Conservation (phyloP, 2,888 invertebrate species). For the Clepsis dumicolana region DNA sequence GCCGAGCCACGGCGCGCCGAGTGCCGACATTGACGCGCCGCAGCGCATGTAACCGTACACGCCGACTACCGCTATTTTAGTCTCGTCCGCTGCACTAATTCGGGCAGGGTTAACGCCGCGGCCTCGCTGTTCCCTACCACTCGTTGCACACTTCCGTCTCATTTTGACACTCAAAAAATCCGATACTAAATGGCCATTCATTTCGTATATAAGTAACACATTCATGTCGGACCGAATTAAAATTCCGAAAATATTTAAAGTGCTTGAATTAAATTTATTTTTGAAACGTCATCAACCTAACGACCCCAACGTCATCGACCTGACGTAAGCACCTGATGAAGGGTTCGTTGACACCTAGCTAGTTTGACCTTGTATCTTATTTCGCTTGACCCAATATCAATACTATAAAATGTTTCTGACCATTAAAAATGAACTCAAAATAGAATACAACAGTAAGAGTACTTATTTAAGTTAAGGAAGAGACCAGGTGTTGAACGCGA, state of each 20-base stretch:
- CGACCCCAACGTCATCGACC: slow-evolving; percentile 81
- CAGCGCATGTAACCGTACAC: slow-evolving; percentile 80
- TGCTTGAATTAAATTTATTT: slow-evolving; percentile 42
- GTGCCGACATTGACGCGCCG: slow-evolving; percentile 81
- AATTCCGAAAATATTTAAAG: slow-evolving; percentile 47
- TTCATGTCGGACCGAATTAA: slow-evolving; percentile 50
- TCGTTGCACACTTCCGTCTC: slow-evolving; percentile 81
- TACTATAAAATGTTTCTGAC: slow-evolving; percentile 47
- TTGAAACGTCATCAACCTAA: slow-evolving; percentile 52
- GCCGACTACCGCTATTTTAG: slow-evolving; percentile 81
- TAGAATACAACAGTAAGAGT: slow-evolving; percentile 49
- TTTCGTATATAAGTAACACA: slow-evolving; percentile 43
- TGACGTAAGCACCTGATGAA: slow-evolving; percentile 77
- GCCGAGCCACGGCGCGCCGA: slow-evolving; percentile 61
- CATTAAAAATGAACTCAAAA: slow-evolving; percentile 50
- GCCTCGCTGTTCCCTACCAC: slow-evolving; percentile 75
- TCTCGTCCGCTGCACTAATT: slow-evolving; percentile 85
- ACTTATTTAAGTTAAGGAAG: slow-evolving; percentile 65
- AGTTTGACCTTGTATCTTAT: slow-evolving; percentile 80
- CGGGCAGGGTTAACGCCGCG: slow-evolving; percentile 85
- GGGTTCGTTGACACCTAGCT: slow-evolving; percentile 82
- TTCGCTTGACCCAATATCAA: slow-evolving; percentile 75
- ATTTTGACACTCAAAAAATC: slow-evolving; percentile 66
- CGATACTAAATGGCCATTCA: slow-evolving; percentile 16
- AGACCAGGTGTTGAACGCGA: slow-evolving; percentile 79